Conservation (phyloP, 2,888 invertebrate genomes). For the Harpalus rubripes region DNA sequence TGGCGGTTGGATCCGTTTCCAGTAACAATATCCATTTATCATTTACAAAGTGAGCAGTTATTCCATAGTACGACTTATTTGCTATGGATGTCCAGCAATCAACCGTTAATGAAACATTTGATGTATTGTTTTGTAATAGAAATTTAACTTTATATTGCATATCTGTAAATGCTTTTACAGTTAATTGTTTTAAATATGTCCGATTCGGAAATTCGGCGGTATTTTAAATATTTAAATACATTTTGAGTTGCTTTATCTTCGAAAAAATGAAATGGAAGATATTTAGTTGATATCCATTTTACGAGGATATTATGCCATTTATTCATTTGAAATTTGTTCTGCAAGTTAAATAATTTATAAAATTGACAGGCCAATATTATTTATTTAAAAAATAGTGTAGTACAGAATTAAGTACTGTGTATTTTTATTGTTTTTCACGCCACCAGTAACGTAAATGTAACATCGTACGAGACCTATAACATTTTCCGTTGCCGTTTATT, state of each 20-base stretch:
- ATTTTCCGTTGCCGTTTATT: no score
- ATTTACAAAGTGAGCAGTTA: slow-evolving; percentile 68
- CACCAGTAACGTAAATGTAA: no score
- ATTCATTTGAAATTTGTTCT: neutral
- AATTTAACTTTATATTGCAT: neutral
- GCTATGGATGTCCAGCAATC: slow-evolving; percentile 67
- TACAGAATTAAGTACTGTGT: no score
- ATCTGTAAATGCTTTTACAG: neutral
- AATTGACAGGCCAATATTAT: neutral
- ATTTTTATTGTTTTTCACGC: no score
- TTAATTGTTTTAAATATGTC: neutral
- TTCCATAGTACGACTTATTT: slow-evolving; percentile 31
- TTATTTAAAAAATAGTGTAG: no score
- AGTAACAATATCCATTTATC: no score
- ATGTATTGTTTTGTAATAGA: neutral
- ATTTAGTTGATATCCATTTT: neutral
- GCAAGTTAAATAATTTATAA: neutral
- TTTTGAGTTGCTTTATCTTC: neutral
- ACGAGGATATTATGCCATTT: neutral
- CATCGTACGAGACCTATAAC: no score
- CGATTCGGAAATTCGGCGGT: neutral
- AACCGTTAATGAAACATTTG: slow-evolving; percentile 41
- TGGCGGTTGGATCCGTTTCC: no score
- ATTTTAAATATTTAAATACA: neutral
- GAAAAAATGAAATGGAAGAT: neutral